Conservation (phyloP, 2,113 vertebrate genomes). For the Pycnonotus jocosus region DNA sequence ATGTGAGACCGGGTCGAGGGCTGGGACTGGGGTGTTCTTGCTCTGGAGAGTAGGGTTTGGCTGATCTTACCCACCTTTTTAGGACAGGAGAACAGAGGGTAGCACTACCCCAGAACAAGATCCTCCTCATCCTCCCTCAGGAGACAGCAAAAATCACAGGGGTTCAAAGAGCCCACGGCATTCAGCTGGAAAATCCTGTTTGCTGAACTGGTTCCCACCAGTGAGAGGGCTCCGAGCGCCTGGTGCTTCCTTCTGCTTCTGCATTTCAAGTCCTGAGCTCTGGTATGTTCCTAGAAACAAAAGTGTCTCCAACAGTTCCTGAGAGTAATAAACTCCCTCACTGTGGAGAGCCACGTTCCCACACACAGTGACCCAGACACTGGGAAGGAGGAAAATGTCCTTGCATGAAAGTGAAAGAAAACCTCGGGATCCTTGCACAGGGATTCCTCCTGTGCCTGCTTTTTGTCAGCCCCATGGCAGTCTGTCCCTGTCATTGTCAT, state of each 20-base stretch:
- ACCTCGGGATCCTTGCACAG: accelerated
- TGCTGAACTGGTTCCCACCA: neutral
- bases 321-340: neutral
- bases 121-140: neutral
- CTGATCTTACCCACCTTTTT: neutral
- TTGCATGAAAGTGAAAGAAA: neutral
- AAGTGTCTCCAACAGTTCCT: neutral
- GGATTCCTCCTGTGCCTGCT: neutral
- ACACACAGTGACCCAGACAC: too few relatives aligned
- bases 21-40: neutral
- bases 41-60: neutral
- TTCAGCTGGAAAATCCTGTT: neutral
- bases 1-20: too few relatives aligned
- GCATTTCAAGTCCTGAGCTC: neutral
- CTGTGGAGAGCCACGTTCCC: accelerated
- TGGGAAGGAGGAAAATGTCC: neutral
- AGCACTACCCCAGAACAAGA: neutral
- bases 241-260: neutral
- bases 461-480: neutral
- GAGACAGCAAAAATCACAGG: neutral
- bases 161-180: neutral
- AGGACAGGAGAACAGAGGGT: neutral
- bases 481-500: accelerated
- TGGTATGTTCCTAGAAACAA: neutral
- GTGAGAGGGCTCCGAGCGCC: accelerated